These are phyloP conservation scores for Jaculus jaculus DNA, from an alignment of 2,113 vertebrate genomes.

Conservation along the genomic window DNA sequence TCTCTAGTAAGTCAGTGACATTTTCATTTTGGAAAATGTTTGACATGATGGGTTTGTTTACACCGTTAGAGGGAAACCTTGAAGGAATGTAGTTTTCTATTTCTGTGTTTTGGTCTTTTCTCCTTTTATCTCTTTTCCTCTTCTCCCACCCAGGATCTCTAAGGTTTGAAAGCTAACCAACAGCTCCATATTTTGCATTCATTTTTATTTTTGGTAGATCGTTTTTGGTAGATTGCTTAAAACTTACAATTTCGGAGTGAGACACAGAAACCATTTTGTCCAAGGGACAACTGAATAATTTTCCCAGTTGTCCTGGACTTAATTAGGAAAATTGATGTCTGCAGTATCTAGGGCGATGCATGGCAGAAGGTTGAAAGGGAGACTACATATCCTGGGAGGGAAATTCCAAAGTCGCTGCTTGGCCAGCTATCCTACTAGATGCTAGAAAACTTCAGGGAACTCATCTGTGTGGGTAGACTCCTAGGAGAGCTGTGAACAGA, in stretches of 20 bases:
- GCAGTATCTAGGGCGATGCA: conserved; percentile 58
- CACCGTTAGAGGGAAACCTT: not conserved
- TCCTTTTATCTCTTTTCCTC: not conserved
- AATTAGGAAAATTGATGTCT: conserved; percentile 74
- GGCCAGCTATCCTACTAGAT: conserved; percentile 62
- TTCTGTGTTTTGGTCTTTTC: not conserved
- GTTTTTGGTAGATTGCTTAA: conserved; percentile 31
- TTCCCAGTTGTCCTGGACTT: conserved; percentile 72
- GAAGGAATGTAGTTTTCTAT: not conserved
- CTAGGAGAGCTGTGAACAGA: conserved; percentile 53
- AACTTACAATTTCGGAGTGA: conserved; percentile 48
- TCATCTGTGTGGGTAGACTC: conserved; percentile 56
- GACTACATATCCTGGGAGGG: conserved; percentile 63
- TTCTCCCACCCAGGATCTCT: not conserved
- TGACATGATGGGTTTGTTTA: not conserved
- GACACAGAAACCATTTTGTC: conserved; percentile 64
- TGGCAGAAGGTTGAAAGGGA: conserved; percentile 51
- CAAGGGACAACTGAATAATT: conserved; percentile 72
- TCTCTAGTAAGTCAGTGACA: not conserved
- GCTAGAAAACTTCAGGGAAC: conserved; percentile 59
- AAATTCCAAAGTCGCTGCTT: conserved; percentile 37
- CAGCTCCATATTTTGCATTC: not conserved
- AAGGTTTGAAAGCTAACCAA: conserved; percentile 50
- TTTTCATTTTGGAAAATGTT: not conserved
- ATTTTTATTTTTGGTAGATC: conserved; percentile 50